These are phyloP conservation scores for Silurus lanzhouensis DNA, from an alignment of 2,797 vertebrate species.

Conservation along the genomic window DNA sequence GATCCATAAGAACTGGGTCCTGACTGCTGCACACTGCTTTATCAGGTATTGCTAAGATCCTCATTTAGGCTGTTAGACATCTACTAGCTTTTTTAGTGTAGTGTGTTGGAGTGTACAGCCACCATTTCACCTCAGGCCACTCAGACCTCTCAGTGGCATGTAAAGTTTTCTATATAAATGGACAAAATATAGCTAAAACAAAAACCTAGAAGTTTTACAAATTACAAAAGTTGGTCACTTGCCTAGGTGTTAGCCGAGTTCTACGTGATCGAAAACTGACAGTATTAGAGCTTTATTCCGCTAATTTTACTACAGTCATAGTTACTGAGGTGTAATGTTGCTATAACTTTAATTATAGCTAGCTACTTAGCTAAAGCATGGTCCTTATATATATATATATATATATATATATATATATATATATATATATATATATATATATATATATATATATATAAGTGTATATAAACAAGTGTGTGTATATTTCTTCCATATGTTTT, in stretches of 20 bases:
- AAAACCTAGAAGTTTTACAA: not conserved
- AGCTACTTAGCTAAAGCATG: not conserved
- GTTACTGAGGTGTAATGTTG: not conserved
- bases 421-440: not conserved
- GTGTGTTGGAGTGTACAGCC: not conserved
- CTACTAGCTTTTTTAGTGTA: not conserved
- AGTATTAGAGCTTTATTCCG: not conserved
- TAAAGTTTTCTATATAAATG: not conserved
- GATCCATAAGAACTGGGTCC: constrained; percentile 80
- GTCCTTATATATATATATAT: not conserved
- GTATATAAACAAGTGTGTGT: not conserved
- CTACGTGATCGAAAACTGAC: not conserved
- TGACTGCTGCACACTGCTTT: constrained; percentile 81
- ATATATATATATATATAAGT: not conserved
- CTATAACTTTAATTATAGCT: not conserved
- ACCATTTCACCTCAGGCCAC: not conserved
- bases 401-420: constrained; percentile 1
- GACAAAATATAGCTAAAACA: not conserved
- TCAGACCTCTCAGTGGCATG: too few species aligned
- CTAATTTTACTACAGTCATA: not conserved
- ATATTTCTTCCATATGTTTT: not conserved
- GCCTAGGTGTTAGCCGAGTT: not conserved
- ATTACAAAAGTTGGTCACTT: not conserved
- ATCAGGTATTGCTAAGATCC: constrained; percentile 68
- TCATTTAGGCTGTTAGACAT: not conserved